phyloP scores from a whole-genome alignment of 2,113 vertebrate species.

The Polypterus senegalus region DNA sequence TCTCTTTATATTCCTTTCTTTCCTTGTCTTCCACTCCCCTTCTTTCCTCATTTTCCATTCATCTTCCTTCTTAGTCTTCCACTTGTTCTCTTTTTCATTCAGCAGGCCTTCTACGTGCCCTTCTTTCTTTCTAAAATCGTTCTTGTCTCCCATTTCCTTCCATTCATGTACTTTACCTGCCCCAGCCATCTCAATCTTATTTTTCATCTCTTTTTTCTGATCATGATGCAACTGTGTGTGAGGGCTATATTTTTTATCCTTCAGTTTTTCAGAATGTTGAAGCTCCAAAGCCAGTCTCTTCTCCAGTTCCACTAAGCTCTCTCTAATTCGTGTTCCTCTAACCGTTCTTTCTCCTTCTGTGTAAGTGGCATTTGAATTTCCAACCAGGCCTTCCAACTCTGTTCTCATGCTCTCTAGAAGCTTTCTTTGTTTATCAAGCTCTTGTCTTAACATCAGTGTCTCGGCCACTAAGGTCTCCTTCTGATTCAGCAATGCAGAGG shows the following conservation, averaged over 20 bases:
- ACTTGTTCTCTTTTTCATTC: constrained; percentile 12
- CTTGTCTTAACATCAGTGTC: background rate
- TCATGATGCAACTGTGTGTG: constrained; percentile 17
- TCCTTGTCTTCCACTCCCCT: constrained; percentile 13
- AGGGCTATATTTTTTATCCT: background rate
- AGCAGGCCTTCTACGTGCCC: background rate
- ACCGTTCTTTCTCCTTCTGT: background rate
- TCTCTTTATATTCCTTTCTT: background rate
- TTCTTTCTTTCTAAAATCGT: too few species aligned
- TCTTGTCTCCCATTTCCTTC: background rate
- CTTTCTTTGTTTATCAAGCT: constrained; percentile 8
- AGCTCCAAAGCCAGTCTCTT: constrained; percentile 30
- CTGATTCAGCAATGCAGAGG: constrained; percentile 17
- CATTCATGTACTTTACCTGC: background rate
- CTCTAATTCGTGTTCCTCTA: constrained; percentile 5
- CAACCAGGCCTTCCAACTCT: constrained; percentile 27
- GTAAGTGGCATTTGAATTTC: constrained; percentile 2
- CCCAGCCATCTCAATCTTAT: constrained; percentile 9
- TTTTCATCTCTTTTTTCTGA: constrained; percentile 10
- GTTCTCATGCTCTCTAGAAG: constrained; percentile 22
- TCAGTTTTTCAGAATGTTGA: constrained; percentile 8
- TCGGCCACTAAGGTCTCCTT: background rate
- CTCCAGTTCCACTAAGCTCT: constrained; percentile 28
- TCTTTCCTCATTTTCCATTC: constrained; percentile 7
- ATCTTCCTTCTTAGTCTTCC: constrained; percentile 22